These are phyloP conservation scores for Drosophila serrata DNA, from an alignment of 1,140 invertebrate species.

Conservation along the genomic window DNA sequence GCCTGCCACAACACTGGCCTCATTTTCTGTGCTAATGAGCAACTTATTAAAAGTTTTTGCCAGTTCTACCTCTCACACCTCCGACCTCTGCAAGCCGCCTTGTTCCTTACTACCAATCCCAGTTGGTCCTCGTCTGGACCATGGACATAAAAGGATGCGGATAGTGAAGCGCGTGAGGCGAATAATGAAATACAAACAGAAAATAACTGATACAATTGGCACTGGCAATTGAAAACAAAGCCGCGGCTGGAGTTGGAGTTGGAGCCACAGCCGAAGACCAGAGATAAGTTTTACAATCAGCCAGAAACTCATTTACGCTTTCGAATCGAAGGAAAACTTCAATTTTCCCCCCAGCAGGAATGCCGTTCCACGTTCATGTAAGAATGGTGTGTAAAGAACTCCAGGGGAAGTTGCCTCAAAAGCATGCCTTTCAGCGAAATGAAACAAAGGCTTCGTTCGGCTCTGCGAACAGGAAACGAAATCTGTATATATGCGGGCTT, in stretches of 20 bases:
- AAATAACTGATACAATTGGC: constrained; percentile 54
- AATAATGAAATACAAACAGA: constrained; percentile 65
- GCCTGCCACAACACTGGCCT: constrained; percentile 46
- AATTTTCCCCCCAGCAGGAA: constrained; percentile 44
- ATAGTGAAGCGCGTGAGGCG: constrained; percentile 59
- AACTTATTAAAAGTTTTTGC: constrained; percentile 77
- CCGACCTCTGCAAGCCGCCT: neutral
- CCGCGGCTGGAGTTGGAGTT: neutral
- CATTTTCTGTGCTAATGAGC: constrained; percentile 80
- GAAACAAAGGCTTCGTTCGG: constrained; percentile 43
- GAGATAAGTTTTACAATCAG: constrained; percentile 63
- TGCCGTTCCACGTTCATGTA: constrained; percentile 47
- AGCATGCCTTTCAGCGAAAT: constrained; percentile 23
- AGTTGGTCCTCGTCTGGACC: neutral
- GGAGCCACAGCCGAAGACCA: constrained; percentile 27
- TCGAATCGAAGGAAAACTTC: constrained; percentile 57
- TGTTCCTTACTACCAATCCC: neutral
- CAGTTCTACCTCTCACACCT: constrained; percentile 3
- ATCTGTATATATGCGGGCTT: constrained; percentile 17
- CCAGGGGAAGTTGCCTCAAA: constrained; percentile 39
- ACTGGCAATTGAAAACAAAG: constrained; percentile 71
- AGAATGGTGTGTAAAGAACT: constrained; percentile 43
- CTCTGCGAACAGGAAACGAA: constrained; percentile 19
- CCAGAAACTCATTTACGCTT: constrained; percentile 71
- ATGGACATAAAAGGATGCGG: constrained; percentile 57